A percentile compares a stretch with the other conserved stretches of the same genome.
phyloP scores from a whole-genome alignment of 2,888 invertebrate species.

The Carterocephalus palaemon region DNA sequence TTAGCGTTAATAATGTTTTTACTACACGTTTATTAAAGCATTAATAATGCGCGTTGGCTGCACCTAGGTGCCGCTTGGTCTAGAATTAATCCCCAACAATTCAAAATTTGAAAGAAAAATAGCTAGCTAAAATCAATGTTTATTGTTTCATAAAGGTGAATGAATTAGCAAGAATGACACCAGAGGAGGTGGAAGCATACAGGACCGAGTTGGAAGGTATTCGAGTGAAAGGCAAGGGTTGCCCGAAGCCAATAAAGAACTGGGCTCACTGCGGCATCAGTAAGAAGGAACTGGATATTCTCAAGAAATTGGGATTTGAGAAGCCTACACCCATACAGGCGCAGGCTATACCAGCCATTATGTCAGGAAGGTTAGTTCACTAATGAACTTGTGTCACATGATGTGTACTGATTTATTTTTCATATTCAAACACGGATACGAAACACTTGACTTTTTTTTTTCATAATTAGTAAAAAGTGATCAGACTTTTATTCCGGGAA shows the following conservation, averaged over 20 bases:
- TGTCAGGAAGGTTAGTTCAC: constrained; percentile 90
- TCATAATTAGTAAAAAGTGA: no score
- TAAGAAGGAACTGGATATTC: constrained; percentile 94
- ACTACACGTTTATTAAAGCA: no score
- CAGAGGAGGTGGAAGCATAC: constrained; percentile 91
- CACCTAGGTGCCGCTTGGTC: no score
- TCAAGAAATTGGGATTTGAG: constrained; percentile 94
- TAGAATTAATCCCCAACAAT: no score
- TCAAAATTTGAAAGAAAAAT: no score
- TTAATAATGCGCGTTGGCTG: no score
- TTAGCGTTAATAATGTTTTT: no score
- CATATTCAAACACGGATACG: no score
- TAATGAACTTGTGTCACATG: no score
- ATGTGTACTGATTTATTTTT: no score
- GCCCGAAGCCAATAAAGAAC: constrained; percentile 95
- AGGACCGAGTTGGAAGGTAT: constrained; percentile 96
- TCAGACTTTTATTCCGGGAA: no score
- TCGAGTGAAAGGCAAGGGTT: constrained; percentile 96
- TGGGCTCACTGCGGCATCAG: constrained; percentile 99
- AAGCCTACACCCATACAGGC: constrained; percentile 99
- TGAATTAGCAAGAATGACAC: constrained; percentile 94
- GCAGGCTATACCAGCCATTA: constrained; percentile 97
- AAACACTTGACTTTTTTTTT: no score
- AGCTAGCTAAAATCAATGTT: constrained; percentile 1
- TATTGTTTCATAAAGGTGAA: constrained; percentile 84